Conservation (phyloP, 2,888 invertebrate species). For the Drosophila emarginata region DNA sequence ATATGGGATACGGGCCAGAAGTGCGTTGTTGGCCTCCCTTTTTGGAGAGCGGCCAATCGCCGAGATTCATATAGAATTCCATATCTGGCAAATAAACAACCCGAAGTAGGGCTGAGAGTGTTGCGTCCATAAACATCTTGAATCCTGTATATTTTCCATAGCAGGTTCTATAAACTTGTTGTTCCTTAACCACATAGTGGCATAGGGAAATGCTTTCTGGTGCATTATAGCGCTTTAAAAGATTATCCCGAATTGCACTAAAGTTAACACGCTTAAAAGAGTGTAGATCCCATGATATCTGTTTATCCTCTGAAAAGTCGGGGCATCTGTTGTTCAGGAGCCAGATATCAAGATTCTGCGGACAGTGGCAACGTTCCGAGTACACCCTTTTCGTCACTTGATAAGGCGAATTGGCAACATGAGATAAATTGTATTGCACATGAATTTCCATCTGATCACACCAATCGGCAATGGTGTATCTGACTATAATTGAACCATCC, state of each 20-base stretch:
- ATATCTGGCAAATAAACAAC: conserved; percentile 92
- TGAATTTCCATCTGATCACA: conserved; percentile 88
- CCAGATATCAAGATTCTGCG: conserved; percentile 87
- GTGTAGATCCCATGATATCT: conserved; percentile 89
- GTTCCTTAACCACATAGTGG: conserved; percentile 93
- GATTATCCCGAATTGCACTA: conserved; percentile 85
- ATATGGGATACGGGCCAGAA: conserved; percentile 88
- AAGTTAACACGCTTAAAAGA: conserved; percentile 89
- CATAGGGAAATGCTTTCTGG: conserved; percentile 93
- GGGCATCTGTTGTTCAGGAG: conserved; percentile 87
- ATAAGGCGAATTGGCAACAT: conserved; percentile 80
- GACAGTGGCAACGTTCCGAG: conserved; percentile 94
- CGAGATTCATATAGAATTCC: conserved; percentile 95
- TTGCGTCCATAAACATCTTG: conserved; percentile 96
- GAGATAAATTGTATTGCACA: conserved; percentile 83
- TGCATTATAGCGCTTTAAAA: conserved; percentile 88
- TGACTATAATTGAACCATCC: conserved; percentile 92
- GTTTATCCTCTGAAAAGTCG: conserved; percentile 84
- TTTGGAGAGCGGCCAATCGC: conserved; percentile 95
- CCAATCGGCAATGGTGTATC: conserved; percentile 91
- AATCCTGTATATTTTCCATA: conserved; percentile 98
- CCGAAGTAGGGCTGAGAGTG: conserved; percentile 90
- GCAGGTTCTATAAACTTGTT: conserved; percentile 92
- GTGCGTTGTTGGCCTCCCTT: conserved; percentile 82
- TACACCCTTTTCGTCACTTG: conserved; percentile 84